Evolutionary conservation across 2,888 invertebrate species (phyloP), one percentile per base, ranked within the genome.

Genomic region (Alloscopus bannaensis): DNA sequence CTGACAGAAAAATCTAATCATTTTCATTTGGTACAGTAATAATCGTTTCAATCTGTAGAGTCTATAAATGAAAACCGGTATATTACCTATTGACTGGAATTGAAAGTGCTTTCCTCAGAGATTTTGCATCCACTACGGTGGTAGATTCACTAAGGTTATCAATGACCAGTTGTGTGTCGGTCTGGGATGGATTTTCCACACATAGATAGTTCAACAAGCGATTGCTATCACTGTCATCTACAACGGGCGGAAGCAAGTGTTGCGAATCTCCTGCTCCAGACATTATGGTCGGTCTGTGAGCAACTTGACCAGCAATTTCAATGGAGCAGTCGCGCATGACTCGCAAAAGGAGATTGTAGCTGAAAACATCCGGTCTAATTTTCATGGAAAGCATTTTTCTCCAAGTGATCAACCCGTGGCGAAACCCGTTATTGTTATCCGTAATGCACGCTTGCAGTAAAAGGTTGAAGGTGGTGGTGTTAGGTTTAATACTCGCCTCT

Each of bases 321-420:
- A 96, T 89, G 65, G 92, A 92, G 88, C 96, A 96, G 85, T 97
- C 96, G 82, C 94, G 91, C 0, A 93, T 92, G 87, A 93, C 92
- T 86, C 94, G 91, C 0, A 98, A 88, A 87, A 98, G 90, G 28
- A 96, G 90, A 90, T 96, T 96, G 87, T 94, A 98, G 1, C 93
- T 92, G 86, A 90, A 93, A 72, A 94, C 88, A 87, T 91, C 91
- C 0, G 96, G 96, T 55, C 88, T 89, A 50, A 96, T 90, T 57
- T 89, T 90, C 86, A 90, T 89, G 55, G 90, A 88, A 29, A 92
- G 88, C 92, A 97, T 93, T 90, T 94, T 93, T 65, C 94, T 92
- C 96, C 96, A 97, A n/a, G 95, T 88, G 72, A 93, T 88, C 1
- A 98, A 88, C 22, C 94, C 93, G 90, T 95, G 93, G 82, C 93